Base-by-base conservation (phyloP, 2,113 vertebrate species). In the Sylvietta virens region DNA sequence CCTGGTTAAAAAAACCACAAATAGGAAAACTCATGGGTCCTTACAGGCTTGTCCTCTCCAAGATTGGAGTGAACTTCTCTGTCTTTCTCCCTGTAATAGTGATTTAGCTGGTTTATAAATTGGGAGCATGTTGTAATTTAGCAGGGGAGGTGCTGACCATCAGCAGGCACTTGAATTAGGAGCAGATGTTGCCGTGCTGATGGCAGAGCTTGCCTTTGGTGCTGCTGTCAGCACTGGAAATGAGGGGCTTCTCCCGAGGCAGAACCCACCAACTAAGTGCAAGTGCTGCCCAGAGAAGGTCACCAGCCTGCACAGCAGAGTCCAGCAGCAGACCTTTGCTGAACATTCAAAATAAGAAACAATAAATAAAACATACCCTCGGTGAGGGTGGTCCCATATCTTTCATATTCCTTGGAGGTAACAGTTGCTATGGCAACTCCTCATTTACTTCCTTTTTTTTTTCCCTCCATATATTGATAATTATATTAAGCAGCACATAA, bases 361-460 rank as follows among this genome's bases (percentile, higher is more conserved):
- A 81, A 67, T 93, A 94, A 94, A 95, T 91, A 94, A 95, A 95
- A 62, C 39, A 58, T 90, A 80, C 85, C 82, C 69, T 86, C 19
- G 1, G 44, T 48, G 72, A 94, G 82, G 65, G 86, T 93, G 88
- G 82, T 95, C 94, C 92, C 35, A 1, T 69, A 61, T 74, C 61
- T 72, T 84, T 81, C 11, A 2, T 84, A 84, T 92, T 95, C 80
- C 94, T 88, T 69, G 80, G 96, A 96, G 92, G 88, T 78, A 92
- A 47, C n/a, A 24, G 96, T 97, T 97, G 86, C 95, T 93, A 94
- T 92, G 80, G 80, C 82, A 96, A 96, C 90, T 94, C 82, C 82
- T 96, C 93, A 94, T 96, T 94, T 97, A 88, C 88, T 96, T 86
- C 72, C 8, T 78, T 62, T 39, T 50, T 44, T 30, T 18, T 23